phyloP scores from a whole-genome alignment of 1,140 invertebrate genomes.

The Rhopalosiphum padi region DNA sequence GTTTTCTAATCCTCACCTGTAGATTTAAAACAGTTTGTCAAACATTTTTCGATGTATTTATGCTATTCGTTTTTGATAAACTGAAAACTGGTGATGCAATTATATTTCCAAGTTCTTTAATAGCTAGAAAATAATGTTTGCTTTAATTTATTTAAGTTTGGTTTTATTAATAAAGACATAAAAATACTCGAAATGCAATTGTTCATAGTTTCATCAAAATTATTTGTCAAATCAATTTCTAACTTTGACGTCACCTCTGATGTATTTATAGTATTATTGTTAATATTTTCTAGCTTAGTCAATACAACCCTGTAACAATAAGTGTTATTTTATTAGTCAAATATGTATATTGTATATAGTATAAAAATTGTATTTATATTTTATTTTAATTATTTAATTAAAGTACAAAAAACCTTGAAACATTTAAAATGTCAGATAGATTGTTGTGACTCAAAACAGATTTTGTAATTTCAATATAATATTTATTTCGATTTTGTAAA shows the following conservation, averaged over 20 bases:
- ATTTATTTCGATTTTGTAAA: background rate
- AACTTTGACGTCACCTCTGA: background rate
- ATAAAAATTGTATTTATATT: too few relatives aligned
- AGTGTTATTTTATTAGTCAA: background rate
- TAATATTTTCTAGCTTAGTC: background rate
- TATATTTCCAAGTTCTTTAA: background rate
- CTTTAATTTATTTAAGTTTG: background rate
- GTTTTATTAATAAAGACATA: background rate
- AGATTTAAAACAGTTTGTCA: background rate
- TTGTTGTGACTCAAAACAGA: background rate
- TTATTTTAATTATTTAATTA: background rate
- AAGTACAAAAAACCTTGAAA: background rate
- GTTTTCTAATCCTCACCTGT: background rate
- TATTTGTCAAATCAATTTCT: background rate
- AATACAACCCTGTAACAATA: background rate
- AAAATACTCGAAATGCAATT: background rate
- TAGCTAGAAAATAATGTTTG: background rate
- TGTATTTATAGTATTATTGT: background rate
- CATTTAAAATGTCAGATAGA: background rate
- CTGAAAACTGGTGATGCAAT: background rate
- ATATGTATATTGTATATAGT: background rate
- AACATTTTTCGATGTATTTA: background rate
- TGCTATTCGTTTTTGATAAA: background rate
- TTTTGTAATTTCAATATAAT: constrained; percentile 10
- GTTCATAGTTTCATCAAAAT: background rate